Conservation (phyloP, 2,888 invertebrate species). For the Eugnorisma glareosa region DNA sequence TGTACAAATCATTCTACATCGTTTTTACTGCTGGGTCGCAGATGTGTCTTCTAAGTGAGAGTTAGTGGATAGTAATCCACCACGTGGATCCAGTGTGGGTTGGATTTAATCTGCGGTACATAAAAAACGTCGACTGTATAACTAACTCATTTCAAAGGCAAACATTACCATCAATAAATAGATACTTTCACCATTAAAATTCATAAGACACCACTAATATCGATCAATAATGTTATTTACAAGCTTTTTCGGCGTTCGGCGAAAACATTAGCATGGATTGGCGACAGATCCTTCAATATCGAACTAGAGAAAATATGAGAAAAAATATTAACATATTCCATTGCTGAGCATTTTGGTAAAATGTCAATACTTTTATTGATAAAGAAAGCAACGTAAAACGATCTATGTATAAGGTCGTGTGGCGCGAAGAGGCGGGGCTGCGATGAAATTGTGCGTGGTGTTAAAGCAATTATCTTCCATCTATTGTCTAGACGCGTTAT, state of each 20-base stretch:
- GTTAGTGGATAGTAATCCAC: neutral
- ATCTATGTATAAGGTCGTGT: slow-evolving; percentile 48
- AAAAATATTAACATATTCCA: slow-evolving; percentile 30
- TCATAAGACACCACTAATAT: slow-evolving; percentile 50
- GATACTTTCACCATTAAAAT: slow-evolving; percentile 57
- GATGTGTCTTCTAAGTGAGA: neutral
- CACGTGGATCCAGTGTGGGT: neutral
- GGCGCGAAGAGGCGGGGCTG: slow-evolving; percentile 48
- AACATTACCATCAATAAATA: slow-evolving; percentile 18
- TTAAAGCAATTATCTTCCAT: slow-evolving; percentile 75
- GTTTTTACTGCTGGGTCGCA: neutral
- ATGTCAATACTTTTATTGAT: slow-evolving; percentile 15
- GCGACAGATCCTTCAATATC: slow-evolving; percentile 34
- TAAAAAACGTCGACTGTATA: neutral
- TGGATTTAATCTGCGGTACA: neutral
- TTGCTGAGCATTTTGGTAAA: slow-evolving; percentile 32
- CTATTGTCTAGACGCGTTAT: slow-evolving; percentile 74
- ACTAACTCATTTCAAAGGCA: neutral
- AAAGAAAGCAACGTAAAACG: slow-evolving; percentile 62
- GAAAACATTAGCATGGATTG: slow-evolving; percentile 44
- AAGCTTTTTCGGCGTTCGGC: slow-evolving; percentile 34
- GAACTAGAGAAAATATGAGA: neutral
- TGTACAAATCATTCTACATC: neutral
- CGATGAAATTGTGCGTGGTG: slow-evolving; percentile 65
- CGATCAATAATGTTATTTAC: slow-evolving; percentile 50